A percentile compares a stretch with the other conserved stretches of the same genome.
phyloP scores from a whole-genome alignment of 2,113 vertebrate genomes.

The Periophthalmodon schlosseri region DNA sequence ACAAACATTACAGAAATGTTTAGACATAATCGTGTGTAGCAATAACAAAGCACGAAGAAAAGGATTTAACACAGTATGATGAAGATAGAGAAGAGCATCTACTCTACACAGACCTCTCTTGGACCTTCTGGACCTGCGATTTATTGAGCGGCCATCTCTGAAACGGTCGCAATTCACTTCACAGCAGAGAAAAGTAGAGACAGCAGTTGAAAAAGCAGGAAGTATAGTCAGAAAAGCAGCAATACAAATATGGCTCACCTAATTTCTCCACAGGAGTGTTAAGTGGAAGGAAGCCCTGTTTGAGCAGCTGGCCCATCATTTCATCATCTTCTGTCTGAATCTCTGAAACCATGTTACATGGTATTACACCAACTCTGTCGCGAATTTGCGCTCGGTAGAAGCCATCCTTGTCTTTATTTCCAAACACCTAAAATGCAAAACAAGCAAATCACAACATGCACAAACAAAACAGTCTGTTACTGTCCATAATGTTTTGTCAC shows the following conservation, averaged over 20 bases:
- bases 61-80: slow-evolving; percentile 9
- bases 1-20: slow-evolving; percentile 6
- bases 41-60: slow-evolving; percentile 15
- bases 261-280: slow-evolving; percentile 94
- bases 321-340: slow-evolving; percentile 94
- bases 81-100: slow-evolving; percentile 35
- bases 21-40: not conserved
- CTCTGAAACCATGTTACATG: slow-evolving; percentile 98
- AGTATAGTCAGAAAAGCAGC: not conserved
- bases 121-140: slow-evolving; percentile 87
- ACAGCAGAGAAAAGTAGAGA: slow-evolving; percentile 71
- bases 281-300: slow-evolving; percentile 94
- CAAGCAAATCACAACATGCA: slow-evolving; percentile 1
- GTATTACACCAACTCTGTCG: slow-evolving; percentile 88
- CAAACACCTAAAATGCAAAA: slow-evolving; percentile 83
- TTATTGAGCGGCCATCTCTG: slow-evolving; percentile 84
- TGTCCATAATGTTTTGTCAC: slow-evolving; percentile 60
- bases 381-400: slow-evolving; percentile 94
- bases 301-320: slow-evolving; percentile 93
- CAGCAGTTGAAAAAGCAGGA: slow-evolving; percentile 53
- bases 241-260: slow-evolving; percentile 71
- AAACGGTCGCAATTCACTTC: slow-evolving; percentile 84
- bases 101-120: slow-evolving; percentile 84
- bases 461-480: not conserved
- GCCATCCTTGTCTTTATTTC: slow-evolving; percentile 93